phyloP scores from a whole-genome alignment of 2,113 vertebrate genomes.

The Oophaga pumilio region DNA sequence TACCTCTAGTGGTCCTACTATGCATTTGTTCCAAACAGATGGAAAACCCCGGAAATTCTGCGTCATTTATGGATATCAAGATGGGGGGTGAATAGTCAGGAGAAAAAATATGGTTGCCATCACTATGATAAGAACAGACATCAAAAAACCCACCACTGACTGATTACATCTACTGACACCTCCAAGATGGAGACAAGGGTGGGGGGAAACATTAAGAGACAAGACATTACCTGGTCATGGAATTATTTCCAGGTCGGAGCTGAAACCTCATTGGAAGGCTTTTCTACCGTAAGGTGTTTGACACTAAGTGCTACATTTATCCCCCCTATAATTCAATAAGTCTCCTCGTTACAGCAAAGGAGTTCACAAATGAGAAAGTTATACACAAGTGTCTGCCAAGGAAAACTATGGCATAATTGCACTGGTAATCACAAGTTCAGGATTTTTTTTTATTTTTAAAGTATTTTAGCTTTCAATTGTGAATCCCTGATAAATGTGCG shows the following conservation, averaged over 20 bases:
- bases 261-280: conserved; percentile 71
- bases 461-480: conserved; percentile 58
- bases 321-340: conserved; percentile 69
- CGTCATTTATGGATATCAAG: background rate
- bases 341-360: conserved; percentile 67
- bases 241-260: conserved; percentile 67
- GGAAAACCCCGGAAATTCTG: background rate
- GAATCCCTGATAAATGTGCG: conserved; percentile 79
- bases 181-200: conserved; percentile 63
- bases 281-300: conserved; percentile 45
- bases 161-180: conserved; percentile 60
- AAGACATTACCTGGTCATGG: conserved; percentile 62
- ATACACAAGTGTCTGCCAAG: conserved; percentile 76
- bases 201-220: background rate
- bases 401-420: conserved; percentile 77
- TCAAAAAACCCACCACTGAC: background rate
- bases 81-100: too few species aligned
- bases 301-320: conserved; percentile 76
- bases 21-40: conserved; percentile 62
- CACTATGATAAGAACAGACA: background rate
- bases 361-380: conserved; percentile 72
- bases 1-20: conserved; percentile 79
- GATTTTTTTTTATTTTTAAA: conserved; percentile 66
- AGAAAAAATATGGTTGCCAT: background rate
- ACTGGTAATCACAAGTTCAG: conserved; percentile 85